phyloP scores from a whole-genome alignment of 1,140 invertebrate species.

The Eupristina koningsbergeri region DNA sequence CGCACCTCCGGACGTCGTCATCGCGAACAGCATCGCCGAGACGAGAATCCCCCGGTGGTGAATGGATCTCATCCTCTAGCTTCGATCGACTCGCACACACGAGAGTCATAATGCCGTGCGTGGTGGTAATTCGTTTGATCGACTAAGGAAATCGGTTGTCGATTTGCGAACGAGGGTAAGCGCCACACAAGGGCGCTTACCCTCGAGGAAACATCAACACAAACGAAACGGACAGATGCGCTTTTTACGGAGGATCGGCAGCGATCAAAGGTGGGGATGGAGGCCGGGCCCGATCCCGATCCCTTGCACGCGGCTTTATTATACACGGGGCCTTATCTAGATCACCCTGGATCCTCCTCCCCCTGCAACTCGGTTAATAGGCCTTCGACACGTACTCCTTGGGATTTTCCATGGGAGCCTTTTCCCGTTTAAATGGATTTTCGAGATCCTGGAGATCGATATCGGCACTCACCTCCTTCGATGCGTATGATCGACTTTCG shows the following conservation, averaged over 20 bases:
- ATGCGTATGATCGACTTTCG: no score
- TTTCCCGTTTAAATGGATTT: not conserved
- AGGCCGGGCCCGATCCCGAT: not conserved
- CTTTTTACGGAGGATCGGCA: slow-evolving; percentile 59
- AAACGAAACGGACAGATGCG: slow-evolving; percentile 62
- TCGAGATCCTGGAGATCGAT: not conserved
- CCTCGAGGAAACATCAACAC: not conserved
- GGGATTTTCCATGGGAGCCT: slow-evolving; percentile 3
- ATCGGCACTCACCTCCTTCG: no score
- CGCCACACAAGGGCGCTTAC: not conserved
- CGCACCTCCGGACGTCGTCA: not conserved
- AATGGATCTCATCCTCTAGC: no score
- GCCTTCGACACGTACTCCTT: not conserved
- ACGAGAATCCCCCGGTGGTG: not conserved
- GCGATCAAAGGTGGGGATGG: slow-evolving; percentile 39
- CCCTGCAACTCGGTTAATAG: not conserved
- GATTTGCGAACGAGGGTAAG: not conserved
- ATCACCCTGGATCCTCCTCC: not conserved
- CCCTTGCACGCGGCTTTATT: slow-evolving; percentile 6
- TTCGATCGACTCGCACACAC: no score
- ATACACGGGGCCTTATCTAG: slow-evolving; percentile 15
- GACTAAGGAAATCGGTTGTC: no score
- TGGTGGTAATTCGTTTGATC: no score
- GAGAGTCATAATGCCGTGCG: no score
- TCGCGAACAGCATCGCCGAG: not conserved